These are phyloP conservation scores for Parasteatoda lunata DNA, from an alignment of 2,888 invertebrate genomes.

Conservation along the genomic window DNA sequence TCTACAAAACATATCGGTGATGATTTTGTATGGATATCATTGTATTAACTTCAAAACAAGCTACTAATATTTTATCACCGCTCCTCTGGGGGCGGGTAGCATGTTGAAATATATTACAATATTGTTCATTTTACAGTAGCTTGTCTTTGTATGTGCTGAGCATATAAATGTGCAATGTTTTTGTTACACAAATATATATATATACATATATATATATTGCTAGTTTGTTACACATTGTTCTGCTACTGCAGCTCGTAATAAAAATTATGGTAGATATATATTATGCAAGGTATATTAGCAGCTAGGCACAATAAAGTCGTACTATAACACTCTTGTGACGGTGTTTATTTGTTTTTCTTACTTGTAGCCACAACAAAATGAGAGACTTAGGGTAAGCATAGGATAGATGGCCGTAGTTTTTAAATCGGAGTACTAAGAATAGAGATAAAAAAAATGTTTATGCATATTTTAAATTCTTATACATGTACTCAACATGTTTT, in stretches of 20 bases:
- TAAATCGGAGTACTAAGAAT: too few species aligned
- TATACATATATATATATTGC: constrained; percentile 52
- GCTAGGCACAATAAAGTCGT: constrained; percentile 31
- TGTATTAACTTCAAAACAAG: constrained; percentile 56
- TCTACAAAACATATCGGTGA: constrained; percentile 61
- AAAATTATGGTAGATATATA: constrained; percentile 36
- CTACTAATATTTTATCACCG: constrained; percentile 18
- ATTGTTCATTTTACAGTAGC: constrained; percentile 44
- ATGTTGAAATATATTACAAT: constrained; percentile 10
- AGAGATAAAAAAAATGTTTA: too few species aligned
- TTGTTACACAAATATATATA: constrained; percentile 58
- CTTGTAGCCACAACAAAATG: too few species aligned
- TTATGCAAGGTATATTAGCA: constrained; percentile 42
- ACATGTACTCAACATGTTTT: too few species aligned
- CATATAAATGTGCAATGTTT: constrained; percentile 60
- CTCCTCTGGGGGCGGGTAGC: constrained; percentile 3
- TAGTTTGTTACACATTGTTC: constrained; percentile 55
- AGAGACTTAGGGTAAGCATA: too few species aligned
- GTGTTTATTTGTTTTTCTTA: background rate
- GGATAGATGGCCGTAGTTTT: too few species aligned
- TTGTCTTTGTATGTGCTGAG: constrained; percentile 65
- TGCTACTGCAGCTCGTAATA: constrained; percentile 32
- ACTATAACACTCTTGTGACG: constrained; percentile 25
- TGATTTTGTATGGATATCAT: constrained; percentile 42
- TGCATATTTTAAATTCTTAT: too few species aligned